phyloP scores from a whole-genome alignment of 2,113 vertebrate species.

The Scolopax mira region DNA sequence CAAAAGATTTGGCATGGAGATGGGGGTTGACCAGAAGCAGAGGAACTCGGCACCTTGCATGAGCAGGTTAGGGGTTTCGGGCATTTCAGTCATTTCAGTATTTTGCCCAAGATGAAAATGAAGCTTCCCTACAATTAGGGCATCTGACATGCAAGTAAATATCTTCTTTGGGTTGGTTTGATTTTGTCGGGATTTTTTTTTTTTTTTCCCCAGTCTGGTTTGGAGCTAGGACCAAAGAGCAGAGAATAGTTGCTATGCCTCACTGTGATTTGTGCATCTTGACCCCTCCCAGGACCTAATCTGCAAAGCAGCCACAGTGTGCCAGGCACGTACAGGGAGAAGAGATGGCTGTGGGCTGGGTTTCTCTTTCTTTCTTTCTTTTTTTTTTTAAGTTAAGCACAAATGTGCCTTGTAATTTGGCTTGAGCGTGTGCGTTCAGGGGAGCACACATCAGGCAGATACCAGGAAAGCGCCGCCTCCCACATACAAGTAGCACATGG shows the following conservation, averaged over 20 bases:
- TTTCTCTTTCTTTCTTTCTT: not conserved
- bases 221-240: not conserved
- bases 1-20: not conserved
- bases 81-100: not conserved
- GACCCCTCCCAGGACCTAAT: not conserved
- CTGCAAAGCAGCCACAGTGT: not conserved
- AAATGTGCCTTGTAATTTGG: not conserved
- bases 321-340: not conserved
- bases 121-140: not conserved
- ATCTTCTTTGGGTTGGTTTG: not conserved
- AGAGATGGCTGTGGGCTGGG: not conserved
- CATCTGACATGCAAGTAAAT: not conserved
- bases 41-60: rapidly evolving
- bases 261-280: not conserved
- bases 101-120: not conserved
- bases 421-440: not conserved
- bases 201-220: not conserved
- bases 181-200: not conserved
- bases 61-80: not conserved
- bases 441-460: not conserved
- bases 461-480: not conserved
- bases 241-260: not conserved
- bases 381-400: not conserved
- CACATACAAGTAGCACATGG: rapidly evolving
- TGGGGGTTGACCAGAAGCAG: not conserved